Conservation (phyloP, 2,113 vertebrate species). For the Cranoglanis bouderius region DNA sequence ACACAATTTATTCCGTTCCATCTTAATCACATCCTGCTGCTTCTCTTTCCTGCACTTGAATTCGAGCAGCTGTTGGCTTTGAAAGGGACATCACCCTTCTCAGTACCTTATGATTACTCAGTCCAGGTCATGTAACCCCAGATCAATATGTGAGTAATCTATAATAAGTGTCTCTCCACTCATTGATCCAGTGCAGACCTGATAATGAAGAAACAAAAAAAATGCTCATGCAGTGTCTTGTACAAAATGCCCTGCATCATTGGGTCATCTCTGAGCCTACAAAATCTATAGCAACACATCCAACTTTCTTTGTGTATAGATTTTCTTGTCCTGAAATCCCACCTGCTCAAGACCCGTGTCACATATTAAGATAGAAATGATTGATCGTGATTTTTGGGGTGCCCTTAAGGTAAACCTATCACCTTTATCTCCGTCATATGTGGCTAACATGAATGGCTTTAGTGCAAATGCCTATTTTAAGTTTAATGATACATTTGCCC, state of each 20-base stretch:
- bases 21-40: conserved; percentile 12
- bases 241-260: not conserved
- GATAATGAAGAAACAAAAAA: not conserved
- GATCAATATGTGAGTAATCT: conserved; percentile 15
- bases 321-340: not conserved
- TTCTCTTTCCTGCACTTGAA: not conserved
- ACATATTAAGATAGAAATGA: not conserved
- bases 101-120: not conserved
- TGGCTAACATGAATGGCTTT: not conserved
- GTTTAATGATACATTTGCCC: conserved; percentile 13
- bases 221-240: not conserved
- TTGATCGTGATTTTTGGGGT: not conserved
- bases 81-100: not conserved
- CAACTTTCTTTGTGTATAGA: conserved; percentile 13
- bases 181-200: not conserved
- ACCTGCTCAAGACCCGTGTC: not conserved
- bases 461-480: not conserved
- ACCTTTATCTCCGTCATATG: not conserved
- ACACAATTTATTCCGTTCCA: not conserved
- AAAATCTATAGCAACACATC: not conserved
- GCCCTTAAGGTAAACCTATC: not conserved
- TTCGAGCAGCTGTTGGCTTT: not conserved
- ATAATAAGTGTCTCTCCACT: not conserved
- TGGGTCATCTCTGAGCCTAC: not conserved
- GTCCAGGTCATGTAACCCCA: not conserved